Evolutionary conservation across 2,888 invertebrate genomes (phyloP).

Genomic region (Latheticus oryzae): DNA sequence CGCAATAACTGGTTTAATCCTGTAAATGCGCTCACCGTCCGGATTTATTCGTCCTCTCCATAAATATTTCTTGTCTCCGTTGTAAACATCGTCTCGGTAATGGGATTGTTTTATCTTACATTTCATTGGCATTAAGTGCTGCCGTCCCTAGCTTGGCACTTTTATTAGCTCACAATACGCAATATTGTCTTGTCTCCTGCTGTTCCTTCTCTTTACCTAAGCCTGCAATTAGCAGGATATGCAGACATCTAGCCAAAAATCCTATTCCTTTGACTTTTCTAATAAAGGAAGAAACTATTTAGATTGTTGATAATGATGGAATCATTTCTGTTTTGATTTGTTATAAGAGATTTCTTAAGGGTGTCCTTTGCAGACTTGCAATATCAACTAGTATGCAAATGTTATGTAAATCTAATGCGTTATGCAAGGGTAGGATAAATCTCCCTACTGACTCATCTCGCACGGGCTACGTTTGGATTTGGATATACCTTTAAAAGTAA

Average conservation of each 20-base stretch:
- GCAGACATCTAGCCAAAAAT: slow-evolving; percentile 42
- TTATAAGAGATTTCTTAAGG: slow-evolving; percentile 35
- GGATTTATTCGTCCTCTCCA: slow-evolving; percentile 55
- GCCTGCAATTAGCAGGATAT: slow-evolving; percentile 58
- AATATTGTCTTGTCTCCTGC: slow-evolving; percentile 57
- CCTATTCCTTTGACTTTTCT: slow-evolving; percentile 34
- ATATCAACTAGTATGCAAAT: slow-evolving; percentile 51
- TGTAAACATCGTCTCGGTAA: slow-evolving; percentile 58
- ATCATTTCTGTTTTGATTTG: slow-evolving; percentile 23
- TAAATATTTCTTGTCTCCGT: slow-evolving; percentile 54
- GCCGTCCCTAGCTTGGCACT: slow-evolving; percentile 57
- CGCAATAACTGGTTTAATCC: slow-evolving; percentile 55
- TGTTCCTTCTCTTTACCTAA: slow-evolving; percentile 57
- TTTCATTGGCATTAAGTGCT: slow-evolving; percentile 65
- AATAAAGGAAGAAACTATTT: slow-evolving; percentile 1
- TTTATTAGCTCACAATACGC: slow-evolving; percentile 62
- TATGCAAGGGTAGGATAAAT: slow-evolving; percentile 49
- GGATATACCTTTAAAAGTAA: slow-evolving; percentile 52
- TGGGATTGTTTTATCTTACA: slow-evolving; percentile 65
- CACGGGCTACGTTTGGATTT: slow-evolving; percentile 44
- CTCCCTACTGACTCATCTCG: slow-evolving; percentile 52
- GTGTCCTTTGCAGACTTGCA: slow-evolving; percentile 36
- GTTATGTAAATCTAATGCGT: slow-evolving; percentile 52
- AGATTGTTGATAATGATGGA: slow-evolving; percentile 10
- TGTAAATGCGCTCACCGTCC: slow-evolving; percentile 52